Evolutionary conservation across 1,140 invertebrate genomes (phyloP), one percentile per base, ranked within the genome.

Genomic region (Ganaspis sp.): DNA sequence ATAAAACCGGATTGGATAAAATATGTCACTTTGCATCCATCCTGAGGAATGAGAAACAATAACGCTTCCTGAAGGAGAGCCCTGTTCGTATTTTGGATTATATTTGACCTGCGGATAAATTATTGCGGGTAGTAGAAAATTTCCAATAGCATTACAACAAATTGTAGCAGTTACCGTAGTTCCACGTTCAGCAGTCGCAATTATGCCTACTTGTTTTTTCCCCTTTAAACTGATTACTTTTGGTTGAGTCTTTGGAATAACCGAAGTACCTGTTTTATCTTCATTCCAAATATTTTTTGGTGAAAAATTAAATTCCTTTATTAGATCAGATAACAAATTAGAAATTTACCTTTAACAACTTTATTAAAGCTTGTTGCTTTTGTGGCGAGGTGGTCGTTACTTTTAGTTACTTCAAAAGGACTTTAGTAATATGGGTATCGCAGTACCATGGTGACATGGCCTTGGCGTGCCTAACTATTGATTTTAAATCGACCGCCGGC

Each of bases 1-100:
- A n/a, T n/a, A 73, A 90, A 90, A 74, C 87, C 88, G 90, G 73
- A 84, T 79, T n/a, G 79, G 38, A 9, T 40, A 79, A 75, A 90
- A 90, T 29, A 88, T 73, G 11, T 85, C 76, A 23, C 78, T 73
- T 77, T 84, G 81, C 11, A 88, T 87, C 85, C 84, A 90, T 26
- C 85, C 84, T 15, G 76, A 85, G 58, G 69, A 45, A 81, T 87
- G 83, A 53, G 80, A 87, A 72, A n/a, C n/a, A 45, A n/a, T 77
- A 29, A 81, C 79, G 69, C 84, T 78, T 11, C 79, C 87, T 49
- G 78, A 75, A 45, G 86, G 86, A 26, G 80, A 81, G 15, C 73
- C n/a, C n/a, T n/a, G n/a, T n/a, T n/a, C n/a, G n/a, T n/a, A n/a
- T n/a, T n/a, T n/a, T n/a, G 80, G 37, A 69, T 85, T 81, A 69